Evolutionary conservation across 2,797 vertebrate species (phyloP).

Genomic region (Rhabdomys pumilio): DNA sequence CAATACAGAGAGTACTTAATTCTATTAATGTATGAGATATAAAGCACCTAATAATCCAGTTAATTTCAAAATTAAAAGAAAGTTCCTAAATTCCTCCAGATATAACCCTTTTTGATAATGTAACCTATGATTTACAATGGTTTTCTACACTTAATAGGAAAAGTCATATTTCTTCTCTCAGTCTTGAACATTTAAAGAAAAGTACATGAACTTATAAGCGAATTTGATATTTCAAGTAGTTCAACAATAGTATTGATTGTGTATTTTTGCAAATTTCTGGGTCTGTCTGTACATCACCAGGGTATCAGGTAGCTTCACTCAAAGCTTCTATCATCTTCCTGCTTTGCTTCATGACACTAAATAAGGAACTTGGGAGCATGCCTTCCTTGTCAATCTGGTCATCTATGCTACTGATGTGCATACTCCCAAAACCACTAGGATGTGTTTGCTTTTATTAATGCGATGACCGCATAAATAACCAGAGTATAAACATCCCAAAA

Average conservation of each 20-base stretch:
- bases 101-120: constrained; percentile 58
- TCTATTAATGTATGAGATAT: constrained; percentile 29
- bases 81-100: neutral
- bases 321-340: neutral
- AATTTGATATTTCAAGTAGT: neutral
- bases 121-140: constrained; percentile 30
- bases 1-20: neutral
- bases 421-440: neutral
- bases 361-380: neutral
- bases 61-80: neutral
- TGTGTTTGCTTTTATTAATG: constrained; percentile 34
- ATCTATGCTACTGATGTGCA: neutral
- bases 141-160: constrained; percentile 66
- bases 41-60: neutral
- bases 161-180: neutral
- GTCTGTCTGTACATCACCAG: neutral
- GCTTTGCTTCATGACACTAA: neutral
- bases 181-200: neutral
- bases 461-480: neutral
- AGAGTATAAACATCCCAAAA: neutral
- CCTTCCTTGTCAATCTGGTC: neutral
- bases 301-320: neutral
- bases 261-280: neutral
- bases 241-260: neutral
- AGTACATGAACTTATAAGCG: neutral